Percentiles rank a stretch among this genome's conserved stretches.
Evolutionary conservation across 2,888 invertebrate genomes (phyloP).

Genomic region (Troides helena): DNA sequence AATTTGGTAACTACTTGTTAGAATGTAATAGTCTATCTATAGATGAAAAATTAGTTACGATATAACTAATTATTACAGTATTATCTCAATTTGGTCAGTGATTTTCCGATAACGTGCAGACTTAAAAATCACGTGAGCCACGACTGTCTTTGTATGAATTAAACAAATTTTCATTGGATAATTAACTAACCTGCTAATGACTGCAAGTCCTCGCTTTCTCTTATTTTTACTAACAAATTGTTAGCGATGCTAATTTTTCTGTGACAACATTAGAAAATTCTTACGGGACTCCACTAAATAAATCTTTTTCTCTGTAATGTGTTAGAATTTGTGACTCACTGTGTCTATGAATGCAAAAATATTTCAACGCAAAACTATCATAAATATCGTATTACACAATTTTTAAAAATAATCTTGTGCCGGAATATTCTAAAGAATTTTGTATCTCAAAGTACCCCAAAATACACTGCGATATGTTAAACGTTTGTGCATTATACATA

Average conservation of each 20-base stretch:
- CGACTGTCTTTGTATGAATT: slow-evolving; percentile 17
- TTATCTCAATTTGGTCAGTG: background rate
- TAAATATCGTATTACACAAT: slow-evolving; percentile 27
- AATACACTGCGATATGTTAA: background rate
- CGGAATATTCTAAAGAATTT: slow-evolving; percentile 8
- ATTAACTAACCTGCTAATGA: slow-evolving; percentile 26
- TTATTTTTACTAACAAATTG: slow-evolving; percentile 27
- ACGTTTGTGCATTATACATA: background rate
- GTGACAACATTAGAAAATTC: slow-evolving; percentile 25
- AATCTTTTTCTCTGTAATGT: slow-evolving; percentile 20
- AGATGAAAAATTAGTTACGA: background rate
- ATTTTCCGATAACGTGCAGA: background rate
- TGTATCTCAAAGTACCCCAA: background rate
- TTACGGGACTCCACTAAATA: slow-evolving; percentile 21
- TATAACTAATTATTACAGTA: background rate
- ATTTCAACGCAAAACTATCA: slow-evolving; percentile 19
- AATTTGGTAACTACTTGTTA: too few relatives aligned
- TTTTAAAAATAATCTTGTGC: slow-evolving; percentile 16
- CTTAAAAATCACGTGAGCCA: background rate
- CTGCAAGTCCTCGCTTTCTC: slow-evolving; percentile 15
- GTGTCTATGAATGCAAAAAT: slow-evolving; percentile 23
- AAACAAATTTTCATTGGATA: slow-evolving; percentile 22
- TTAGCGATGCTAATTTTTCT: slow-evolving; percentile 17
- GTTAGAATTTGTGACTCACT: slow-evolving; percentile 25
- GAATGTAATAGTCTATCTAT: too few relatives aligned